Base-by-base conservation (phyloP, 2,113 vertebrate genomes). In the Chinchilla lanigera region DNA sequence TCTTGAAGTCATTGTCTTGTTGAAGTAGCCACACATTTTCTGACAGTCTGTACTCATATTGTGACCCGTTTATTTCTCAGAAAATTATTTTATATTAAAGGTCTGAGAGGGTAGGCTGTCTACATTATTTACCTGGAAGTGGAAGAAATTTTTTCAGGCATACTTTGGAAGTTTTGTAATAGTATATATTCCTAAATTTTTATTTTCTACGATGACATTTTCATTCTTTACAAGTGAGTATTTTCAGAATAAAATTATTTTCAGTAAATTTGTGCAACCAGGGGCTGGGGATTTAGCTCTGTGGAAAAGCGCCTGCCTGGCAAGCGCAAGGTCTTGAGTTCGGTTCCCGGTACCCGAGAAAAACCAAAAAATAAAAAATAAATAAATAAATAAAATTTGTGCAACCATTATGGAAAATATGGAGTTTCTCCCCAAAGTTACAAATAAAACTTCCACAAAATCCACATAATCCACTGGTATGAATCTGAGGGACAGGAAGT, bases 81-180 rank as follows among this genome's bases (percentile, higher is more conserved):
- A 81, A 65, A 75, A 65, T 71, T 56, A 92, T 65, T 88, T 92
- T 82, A 44, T 65, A 38, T 75, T 82, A 94, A 96, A 78, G 7
- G 63, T 50, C 38, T 13, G 13, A 5, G 13, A 56, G 17, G 56
- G 47, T 7, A 7, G 65, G 19, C 17, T 75, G 10, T 86, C 52
- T 56, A 91, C 13, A 82, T 50, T 71, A 28, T 90, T 81, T 90
- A 87, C 6, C 61, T 60, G 78, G 54, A 86, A 84, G 38, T 13
- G 58, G 5, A 71, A 52, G 16, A 52, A 7, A n/a, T 54, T 17
- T 71, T 1, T 38, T 28, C 10, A 33, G 5, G 13, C 7, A 38
- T 81, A 93, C 73, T 75, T 26, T 75, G 13, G 10, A 52, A 80
- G 8, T 67, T 35, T 47, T 30, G 13, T 85, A 81, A 81, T 28